Conservation (phyloP, 1,140 invertebrate species). For the Rhyzopertha dominica region DNA sequence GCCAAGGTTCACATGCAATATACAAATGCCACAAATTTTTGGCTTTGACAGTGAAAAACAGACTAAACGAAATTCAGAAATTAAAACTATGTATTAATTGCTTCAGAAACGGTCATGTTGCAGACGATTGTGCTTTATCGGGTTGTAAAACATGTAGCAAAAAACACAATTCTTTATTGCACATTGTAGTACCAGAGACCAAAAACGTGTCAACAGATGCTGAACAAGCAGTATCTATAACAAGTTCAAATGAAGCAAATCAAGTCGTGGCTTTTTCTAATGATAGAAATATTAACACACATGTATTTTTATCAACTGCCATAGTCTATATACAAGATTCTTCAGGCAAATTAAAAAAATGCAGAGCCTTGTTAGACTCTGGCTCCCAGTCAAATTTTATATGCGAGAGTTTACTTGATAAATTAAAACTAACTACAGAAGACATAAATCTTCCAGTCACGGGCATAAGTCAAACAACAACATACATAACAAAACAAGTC, state of each 20-base stretch:
- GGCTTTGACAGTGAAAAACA: slow-evolving; percentile 1
- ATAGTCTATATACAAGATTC: background rate
- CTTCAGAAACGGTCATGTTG: slow-evolving; percentile 9
- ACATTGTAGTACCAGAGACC: too few relatives aligned
- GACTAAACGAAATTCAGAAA: slow-evolving; percentile 10
- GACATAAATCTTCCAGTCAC: background rate
- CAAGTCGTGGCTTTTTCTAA: too few relatives aligned
- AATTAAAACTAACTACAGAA: background rate
- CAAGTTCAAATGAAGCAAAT: too few relatives aligned
- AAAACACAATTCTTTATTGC: slow-evolving; percentile 16
- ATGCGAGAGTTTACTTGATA: background rate
- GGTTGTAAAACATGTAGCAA: slow-evolving; percentile 12
- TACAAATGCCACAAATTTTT: slow-evolving; percentile 13
- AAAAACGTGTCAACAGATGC: too few relatives aligned
- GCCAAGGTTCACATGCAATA: slow-evolving; percentile 12
- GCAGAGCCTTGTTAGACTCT: slow-evolving; percentile 1
- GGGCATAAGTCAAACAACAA: background rate
- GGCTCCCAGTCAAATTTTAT: slow-evolving; percentile 6
- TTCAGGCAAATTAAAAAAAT: background rate
- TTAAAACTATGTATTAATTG: slow-evolving; percentile 15
- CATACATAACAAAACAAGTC: background rate
- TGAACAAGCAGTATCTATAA: too few relatives aligned
- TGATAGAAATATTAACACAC: slow-evolving; percentile 1
- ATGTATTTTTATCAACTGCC: slow-evolving; percentile 5
- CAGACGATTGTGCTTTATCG: slow-evolving; percentile 1